These are phyloP conservation scores for Acleris holmiana DNA, from an alignment of 2,888 invertebrate genomes.

Conservation along the genomic window DNA sequence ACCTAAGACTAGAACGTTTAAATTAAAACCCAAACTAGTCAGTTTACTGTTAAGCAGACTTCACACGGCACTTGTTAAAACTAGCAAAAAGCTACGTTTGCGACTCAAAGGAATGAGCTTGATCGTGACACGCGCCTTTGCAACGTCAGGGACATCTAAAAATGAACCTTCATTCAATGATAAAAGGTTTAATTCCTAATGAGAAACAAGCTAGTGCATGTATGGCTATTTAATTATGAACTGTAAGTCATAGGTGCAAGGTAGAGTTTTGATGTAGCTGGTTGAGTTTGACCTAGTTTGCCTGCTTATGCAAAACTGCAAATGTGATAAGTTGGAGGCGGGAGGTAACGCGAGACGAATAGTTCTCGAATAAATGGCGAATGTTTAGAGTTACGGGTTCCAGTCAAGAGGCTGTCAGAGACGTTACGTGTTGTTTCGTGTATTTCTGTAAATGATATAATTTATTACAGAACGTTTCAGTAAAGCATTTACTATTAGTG, in stretches of 20 bases:
- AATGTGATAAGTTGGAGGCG: slow-evolving; percentile 14
- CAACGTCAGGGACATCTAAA: not conserved
- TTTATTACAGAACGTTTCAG: too few relatives aligned
- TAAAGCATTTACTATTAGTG: too few relatives aligned
- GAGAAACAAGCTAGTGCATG: not conserved
- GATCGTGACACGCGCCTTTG: not conserved
- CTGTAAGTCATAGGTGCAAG: not conserved
- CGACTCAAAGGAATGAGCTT: not conserved
- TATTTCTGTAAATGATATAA: too few relatives aligned
- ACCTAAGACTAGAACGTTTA: too few relatives aligned
- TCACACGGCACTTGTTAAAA: not conserved
- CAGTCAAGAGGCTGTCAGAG: too few relatives aligned
- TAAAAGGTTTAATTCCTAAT: slow-evolving; percentile 1
- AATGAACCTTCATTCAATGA: not conserved
- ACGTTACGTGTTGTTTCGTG: too few relatives aligned
- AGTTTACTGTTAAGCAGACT: not conserved
- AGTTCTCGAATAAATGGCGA: not conserved
- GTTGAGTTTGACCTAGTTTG: slow-evolving; percentile 11
- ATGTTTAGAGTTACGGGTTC: too few relatives aligned
- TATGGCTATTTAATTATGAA: not conserved
- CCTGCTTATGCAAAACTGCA: slow-evolving; percentile 5
- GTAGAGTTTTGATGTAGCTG: not conserved
- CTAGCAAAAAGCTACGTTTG: too few relatives aligned
- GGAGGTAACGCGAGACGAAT: slow-evolving; percentile 4
- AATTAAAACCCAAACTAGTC: not conserved